Conservation (phyloP, 2,797 vertebrate genomes). For the Artibeus jamaicensis region DNA sequence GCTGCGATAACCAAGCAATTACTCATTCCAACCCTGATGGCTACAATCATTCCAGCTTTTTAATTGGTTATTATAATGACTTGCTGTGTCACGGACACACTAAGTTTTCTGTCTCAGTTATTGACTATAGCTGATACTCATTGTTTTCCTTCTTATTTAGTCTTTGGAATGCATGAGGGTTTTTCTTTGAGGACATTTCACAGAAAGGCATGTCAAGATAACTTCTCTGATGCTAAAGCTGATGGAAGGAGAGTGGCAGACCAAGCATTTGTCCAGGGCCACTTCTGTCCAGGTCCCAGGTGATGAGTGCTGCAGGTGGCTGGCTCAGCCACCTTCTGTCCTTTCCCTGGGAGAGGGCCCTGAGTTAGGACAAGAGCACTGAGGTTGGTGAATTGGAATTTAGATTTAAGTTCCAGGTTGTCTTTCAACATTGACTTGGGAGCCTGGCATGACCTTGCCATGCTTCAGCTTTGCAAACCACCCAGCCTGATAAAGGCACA, state of each 20-base stretch:
- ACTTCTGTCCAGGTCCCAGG: background rate
- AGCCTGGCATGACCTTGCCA: background rate
- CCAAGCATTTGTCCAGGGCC: background rate
- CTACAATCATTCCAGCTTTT: background rate
- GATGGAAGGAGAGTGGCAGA: background rate
- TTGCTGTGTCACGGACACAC: background rate
- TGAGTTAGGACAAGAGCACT: background rate
- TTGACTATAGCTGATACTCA: background rate
- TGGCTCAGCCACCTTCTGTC: background rate
- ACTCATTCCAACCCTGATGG: background rate
- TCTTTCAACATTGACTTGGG: background rate
- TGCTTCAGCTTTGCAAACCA: background rate
- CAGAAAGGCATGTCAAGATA: background rate
- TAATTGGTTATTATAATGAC: background rate
- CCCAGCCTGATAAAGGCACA: background rate
- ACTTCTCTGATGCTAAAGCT: background rate
- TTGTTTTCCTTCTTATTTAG: background rate
- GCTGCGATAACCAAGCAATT: background rate
- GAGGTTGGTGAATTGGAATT: background rate
- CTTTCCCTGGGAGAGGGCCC: background rate
- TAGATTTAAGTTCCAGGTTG: background rate
- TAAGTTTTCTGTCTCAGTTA: background rate
- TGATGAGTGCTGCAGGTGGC: rapidly evolving
- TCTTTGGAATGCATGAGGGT: background rate
- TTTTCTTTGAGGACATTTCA: background rate